Base-by-base conservation (phyloP, 2,797 vertebrate species). In the Acanthiza pusilla region DNA sequence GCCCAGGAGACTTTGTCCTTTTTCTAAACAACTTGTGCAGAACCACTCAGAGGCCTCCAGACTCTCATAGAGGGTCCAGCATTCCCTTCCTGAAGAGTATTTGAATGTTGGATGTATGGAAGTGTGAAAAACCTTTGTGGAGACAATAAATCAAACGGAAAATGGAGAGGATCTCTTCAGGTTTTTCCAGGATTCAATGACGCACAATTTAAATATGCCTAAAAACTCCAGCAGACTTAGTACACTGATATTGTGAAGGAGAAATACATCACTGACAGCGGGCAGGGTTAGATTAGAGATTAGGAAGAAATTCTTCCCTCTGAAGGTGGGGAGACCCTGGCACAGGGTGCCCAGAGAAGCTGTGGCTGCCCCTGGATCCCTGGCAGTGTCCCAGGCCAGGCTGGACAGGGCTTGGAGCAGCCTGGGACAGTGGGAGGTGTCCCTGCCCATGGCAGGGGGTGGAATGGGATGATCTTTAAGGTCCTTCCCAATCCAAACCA, bases 361-460 rank as follows among this genome's bases (percentile, higher is more conserved):
- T 58, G 79, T 7, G 58, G 45, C 12, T 83, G 45, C 6, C 12
- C 38, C 51, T 58, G 61, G 21, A 65, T 65, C 38, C 51, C 18
- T 77, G 58, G 25, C 3, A 58, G 2, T 27, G 30, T 3, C 38
- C 72, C 19, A 30, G 51, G 12, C 25, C 29, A 34, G 29, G 38
- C 0, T 58, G 27, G 62, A 55, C 0, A 0, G 13, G 11, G 5
- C 2, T 75, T 36, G 10, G 29, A 83, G 21, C 5, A 71, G 0
- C 7, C 12, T 58, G 10, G 8, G 20, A 3, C 0, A 6, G 6
- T 13, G 14, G 27, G 2, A 63, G 1, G 0, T 38, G 9, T 18
- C 43, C 9, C 27, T 76, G 23, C 2, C 8, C 32, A 45, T 2
- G 17, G 5, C 11, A 50, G 16, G 2, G 5, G 1, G 4, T 48